phyloP scores from a whole-genome alignment of 2,888 invertebrate genomes.

The Gymnosoma rotundatum region DNA sequence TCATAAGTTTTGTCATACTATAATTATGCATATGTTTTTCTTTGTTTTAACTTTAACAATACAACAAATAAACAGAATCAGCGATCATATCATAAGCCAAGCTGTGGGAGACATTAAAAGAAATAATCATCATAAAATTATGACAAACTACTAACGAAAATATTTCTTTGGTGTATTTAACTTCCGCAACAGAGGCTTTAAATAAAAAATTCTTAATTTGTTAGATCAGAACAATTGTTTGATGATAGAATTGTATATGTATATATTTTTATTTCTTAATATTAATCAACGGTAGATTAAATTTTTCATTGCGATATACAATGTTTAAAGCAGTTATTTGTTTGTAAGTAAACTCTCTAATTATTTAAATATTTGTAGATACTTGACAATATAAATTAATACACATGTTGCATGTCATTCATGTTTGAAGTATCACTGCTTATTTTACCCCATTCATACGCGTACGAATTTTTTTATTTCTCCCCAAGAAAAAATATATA shows the following conservation, averaged over 20 bases:
- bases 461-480: too few relatives aligned
- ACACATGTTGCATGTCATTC: slow-evolving; percentile 40
- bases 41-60: neutral
- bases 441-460: slow-evolving; percentile 40
- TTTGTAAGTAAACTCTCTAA: slow-evolving; percentile 27
- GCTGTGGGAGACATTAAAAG: slow-evolving; percentile 56
- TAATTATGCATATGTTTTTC: slow-evolving; percentile 41
- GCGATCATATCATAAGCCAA: slow-evolving; percentile 18
- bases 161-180: neutral
- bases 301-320: neutral
- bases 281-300: neutral
- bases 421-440: slow-evolving; percentile 27
- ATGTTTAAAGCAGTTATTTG: neutral
- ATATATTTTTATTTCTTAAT: neutral
- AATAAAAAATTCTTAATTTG: neutral
- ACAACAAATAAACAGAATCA: slow-evolving; percentile 1
- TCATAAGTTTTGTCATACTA: slow-evolving; percentile 62
- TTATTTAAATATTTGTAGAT: slow-evolving; percentile 20
- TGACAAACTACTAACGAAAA: slow-evolving; percentile 8
- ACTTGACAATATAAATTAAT: slow-evolving; percentile 49
- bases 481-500: neutral
- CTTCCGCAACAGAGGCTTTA: slow-evolving; percentile 1
- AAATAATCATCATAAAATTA: slow-evolving; percentile 45
- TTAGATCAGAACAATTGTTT: neutral
- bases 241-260: neutral